phyloP scores from a whole-genome alignment of 2,888 invertebrate species.

The Romanomermis culicivorax region DNA sequence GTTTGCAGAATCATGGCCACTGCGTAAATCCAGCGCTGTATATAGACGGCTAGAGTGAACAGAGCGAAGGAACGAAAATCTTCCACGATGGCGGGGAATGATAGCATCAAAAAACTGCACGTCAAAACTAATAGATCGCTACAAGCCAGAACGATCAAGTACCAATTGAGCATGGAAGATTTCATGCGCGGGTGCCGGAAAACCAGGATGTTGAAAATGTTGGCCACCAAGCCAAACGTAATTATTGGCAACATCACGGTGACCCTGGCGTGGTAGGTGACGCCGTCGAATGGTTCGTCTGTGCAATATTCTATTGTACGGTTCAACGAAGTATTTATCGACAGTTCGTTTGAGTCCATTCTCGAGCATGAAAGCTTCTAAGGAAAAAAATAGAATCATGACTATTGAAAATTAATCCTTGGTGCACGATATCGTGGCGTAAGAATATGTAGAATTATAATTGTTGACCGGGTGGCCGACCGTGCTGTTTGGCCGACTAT shows the following conservation, averaged over 20 bases:
- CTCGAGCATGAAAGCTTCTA: no score
- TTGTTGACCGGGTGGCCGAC: no score
- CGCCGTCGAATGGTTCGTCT: background rate
- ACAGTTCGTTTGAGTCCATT: no score
- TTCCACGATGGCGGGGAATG: slow-evolving; percentile 3
- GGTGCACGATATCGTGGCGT: no score
- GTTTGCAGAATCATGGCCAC: background rate
- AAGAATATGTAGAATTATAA: no score
- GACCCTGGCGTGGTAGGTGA: background rate
- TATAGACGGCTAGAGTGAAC: background rate
- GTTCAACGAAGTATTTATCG: no score
- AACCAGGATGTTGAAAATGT: slow-evolving; percentile 1
- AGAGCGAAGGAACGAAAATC: background rate
- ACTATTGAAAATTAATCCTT: no score
- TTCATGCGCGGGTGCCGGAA: slow-evolving; percentile 5
- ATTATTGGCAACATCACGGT: background rate
- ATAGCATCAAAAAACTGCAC: slow-evolving; percentile 5
- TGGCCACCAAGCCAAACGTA: slow-evolving; percentile 3
- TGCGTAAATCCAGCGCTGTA: background rate
- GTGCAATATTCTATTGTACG: no score
- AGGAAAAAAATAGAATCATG: no score
- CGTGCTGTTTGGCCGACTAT: no score
- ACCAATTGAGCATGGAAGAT: slow-evolving; percentile 6
- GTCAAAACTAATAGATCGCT: background rate
- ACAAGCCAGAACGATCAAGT: background rate